phyloP scores from a whole-genome alignment of 2,113 vertebrate genomes.

The Calyptomena viridis region DNA sequence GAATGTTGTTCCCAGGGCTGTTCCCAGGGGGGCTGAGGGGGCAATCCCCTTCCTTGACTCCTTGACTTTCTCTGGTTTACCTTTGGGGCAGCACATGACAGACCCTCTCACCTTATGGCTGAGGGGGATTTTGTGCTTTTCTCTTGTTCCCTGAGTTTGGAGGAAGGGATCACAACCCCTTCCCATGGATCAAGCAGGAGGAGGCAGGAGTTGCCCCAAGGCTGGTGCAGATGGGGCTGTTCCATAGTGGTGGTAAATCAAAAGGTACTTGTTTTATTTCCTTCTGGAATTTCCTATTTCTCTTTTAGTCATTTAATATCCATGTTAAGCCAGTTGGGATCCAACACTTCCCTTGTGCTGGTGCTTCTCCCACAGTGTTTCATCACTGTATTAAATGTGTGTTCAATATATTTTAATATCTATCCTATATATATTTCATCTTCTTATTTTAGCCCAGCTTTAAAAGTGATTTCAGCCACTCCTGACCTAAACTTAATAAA shows the following conservation, averaged over 20 bases:
- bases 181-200: rapidly evolving
- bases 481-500: not conserved
- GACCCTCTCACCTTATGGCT: rapidly evolving
- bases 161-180: not conserved
- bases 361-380: not conserved
- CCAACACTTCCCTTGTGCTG: not conserved
- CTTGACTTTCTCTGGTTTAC: not conserved
- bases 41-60: not conserved
- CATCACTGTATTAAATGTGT: not conserved
- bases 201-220: rapidly evolving
- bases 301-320: not conserved
- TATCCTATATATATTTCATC: not conserved
- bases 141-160: not conserved
- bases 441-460: not conserved
- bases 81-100: not conserved
- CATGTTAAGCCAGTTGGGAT: not conserved
- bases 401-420: not conserved
- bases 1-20: not conserved
- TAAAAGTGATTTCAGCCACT: not conserved
- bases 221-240: not conserved
- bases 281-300: not conserved
- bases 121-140: not conserved
- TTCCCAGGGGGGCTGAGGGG: not conserved
- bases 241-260: not conserved
- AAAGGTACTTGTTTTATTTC: not conserved